Base-by-base conservation (phyloP, 2,113 vertebrate species). In the Forbesichthys agassizii region DNA sequence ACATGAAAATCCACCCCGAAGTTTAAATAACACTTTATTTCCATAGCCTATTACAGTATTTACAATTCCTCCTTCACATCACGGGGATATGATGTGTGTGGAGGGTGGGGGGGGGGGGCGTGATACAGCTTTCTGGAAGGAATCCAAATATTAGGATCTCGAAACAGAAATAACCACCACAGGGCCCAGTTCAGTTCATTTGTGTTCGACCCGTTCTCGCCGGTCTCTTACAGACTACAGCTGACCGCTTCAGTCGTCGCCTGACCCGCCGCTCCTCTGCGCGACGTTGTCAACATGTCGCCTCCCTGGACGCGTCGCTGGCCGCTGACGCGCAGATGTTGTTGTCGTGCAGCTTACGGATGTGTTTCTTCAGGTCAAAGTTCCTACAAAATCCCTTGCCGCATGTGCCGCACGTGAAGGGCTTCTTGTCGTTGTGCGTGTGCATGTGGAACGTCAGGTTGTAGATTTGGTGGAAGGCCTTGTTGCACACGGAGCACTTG, bases 361-460 rank as follows among this genome's bases (percentile, higher is more conserved):
- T 91, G 71, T 99, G 97, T 67, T 99, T 99, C 91, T 99, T 98
- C 89, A 99, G 93, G 88, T 99, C 97, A 96, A 99, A 99, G 95
- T 99, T 99, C 92, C 97, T 90, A 93, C 97, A 99, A 92, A 99
- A 99, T 73, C 97, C 97, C 57, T 98, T 98, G 55, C 97, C 97
- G 10, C 97, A 99, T 47, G 96, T 98, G 71, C 95, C 94, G 84
- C 97, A 99, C 81, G 97, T 98, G 93, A 98, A 99, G 82, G 97
- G 97, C 87, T 99, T 99, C 94, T 98, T 98, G 91, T 99, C 97
- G 71, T 97, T 98, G 93, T 99, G 97, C 49, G 97, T 99, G 93
- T 99, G 97, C 97, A 99, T 99, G 91, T 99, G 97, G 91, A 99
- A 99, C 63, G 97, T 98, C 80, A 99, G 95, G 88, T 99, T 99